Conservation (phyloP, 2,888 invertebrate species). For the Miltochrista miniata region DNA sequence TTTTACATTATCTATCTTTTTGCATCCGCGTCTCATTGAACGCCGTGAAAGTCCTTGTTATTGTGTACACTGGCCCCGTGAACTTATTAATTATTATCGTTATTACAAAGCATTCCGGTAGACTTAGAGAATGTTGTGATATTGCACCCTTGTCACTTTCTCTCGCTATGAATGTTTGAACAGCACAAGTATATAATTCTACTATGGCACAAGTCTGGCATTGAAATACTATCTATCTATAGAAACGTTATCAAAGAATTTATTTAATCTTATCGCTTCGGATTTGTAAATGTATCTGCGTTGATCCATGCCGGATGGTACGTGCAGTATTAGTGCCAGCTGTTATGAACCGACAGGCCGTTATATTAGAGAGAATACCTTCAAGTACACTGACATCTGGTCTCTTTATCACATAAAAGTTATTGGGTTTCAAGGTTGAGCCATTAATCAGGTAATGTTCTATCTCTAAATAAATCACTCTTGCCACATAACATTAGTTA, state of each 20-base stretch:
- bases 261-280: slow-evolving; percentile 25
- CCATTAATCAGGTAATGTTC: too few species aligned
- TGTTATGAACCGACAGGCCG: slow-evolving; percentile 46
- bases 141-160: slow-evolving; percentile 30
- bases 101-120: slow-evolving; percentile 39
- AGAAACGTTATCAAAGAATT: slow-evolving; percentile 38
- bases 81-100: slow-evolving; percentile 57
- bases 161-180: slow-evolving; percentile 21
- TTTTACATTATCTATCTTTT: slow-evolving; percentile 63
- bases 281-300: slow-evolving; percentile 13
- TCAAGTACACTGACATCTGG: neutral
- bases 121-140: slow-evolving; percentile 27
- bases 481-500: slow-evolving; percentile 52
- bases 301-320: neutral
- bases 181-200: slow-evolving; percentile 11
- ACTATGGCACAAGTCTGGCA: slow-evolving; percentile 7
- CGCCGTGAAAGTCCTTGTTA: slow-evolving; percentile 68
- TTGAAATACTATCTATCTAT: slow-evolving; percentile 27
- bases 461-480: slow-evolving; percentile 45
- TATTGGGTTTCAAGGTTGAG: neutral
- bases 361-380: neutral
- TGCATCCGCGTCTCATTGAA: slow-evolving; percentile 57
- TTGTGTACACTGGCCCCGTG: slow-evolving; percentile 48
- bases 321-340: neutral
- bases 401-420: neutral